These are phyloP conservation scores for Oryzias woworae DNA, from an alignment of 2,113 vertebrate genomes.

Conservation along the genomic window DNA sequence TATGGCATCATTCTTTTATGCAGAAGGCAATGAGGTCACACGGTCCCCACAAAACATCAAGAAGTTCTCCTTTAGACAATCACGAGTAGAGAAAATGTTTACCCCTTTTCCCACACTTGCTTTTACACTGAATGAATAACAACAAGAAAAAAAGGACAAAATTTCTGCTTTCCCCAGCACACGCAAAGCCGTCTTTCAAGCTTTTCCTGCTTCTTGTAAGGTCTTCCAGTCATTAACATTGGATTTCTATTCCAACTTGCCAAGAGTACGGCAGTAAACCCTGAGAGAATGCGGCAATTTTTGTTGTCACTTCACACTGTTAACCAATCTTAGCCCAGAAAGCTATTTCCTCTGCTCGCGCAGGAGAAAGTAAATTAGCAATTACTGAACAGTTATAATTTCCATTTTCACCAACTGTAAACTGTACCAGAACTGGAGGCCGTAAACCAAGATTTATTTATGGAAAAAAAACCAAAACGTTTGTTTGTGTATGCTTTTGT, in stretches of 20 bases:
- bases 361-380: slow-evolving; percentile 38
- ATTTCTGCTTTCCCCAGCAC: slow-evolving; percentile 18
- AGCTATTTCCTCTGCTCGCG: slow-evolving; percentile 27
- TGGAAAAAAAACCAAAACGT: neutral
- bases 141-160: slow-evolving; percentile 16
- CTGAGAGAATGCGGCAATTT: slow-evolving; percentile 47
- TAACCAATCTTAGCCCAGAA: slow-evolving; percentile 41
- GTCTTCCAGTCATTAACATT: slow-evolving; percentile 53
- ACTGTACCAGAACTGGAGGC: slow-evolving; percentile 1
- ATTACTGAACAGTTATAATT: slow-evolving; percentile 50
- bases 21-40: no score
- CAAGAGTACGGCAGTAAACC: slow-evolving; percentile 58
- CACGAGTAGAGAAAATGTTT: slow-evolving; percentile 48
- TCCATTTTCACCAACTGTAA: slow-evolving; percentile 41
- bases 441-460: slow-evolving; percentile 1
- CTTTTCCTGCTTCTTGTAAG: slow-evolving; percentile 35
- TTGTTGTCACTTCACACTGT: slow-evolving; percentile 54
- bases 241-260: slow-evolving; percentile 48
- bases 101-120: slow-evolving; percentile 60
- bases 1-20: slow-evolving; percentile 9
- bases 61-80: slow-evolving; percentile 2
- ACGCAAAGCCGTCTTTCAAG: slow-evolving; percentile 54
- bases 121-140: slow-evolving; percentile 22
- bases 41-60: no score
- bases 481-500: slow-evolving; percentile 8